Base-by-base conservation (phyloP, 2,113 vertebrate genomes). In the Halcyon malimbica region DNA sequence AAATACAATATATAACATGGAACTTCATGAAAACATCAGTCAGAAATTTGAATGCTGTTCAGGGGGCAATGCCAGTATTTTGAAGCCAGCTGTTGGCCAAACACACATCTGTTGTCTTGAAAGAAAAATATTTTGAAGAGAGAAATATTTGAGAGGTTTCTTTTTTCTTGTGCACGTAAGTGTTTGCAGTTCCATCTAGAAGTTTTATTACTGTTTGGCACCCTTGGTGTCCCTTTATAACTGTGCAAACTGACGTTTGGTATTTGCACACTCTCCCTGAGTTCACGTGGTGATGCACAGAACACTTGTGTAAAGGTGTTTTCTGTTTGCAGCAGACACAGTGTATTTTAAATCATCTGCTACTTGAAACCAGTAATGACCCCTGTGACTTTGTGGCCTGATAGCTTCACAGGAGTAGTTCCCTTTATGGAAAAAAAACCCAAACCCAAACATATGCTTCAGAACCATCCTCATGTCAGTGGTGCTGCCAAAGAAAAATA, bases 381-480 rank as follows among this genome's bases (percentile, higher is more conserved):
- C 78, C 6, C 25, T 70, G 4, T 67, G 89, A 37, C 46, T 92
- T 35, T 48, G n/a, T 67, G 37, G 9, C 29, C 26, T 37, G 48
- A 37, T n/a, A 68, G 19, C 21, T 76, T 91, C 54, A 70, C 23
- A 59, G 57, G 26, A 84, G 10, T 53, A 18, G 35, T 75, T 85
- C 11, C 21, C 15, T 73, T 64, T 51, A n/a, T 39, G 20, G 23
- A 20, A 19, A 73, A 70, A 48, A 26, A 60, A 62, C 13, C 3
- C 13, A 23, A 0, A 0, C 16, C 11, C 11, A 42, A 26, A 33
- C 14, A 5, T 35, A 9, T 4, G 33, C 77, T 20, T 21, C 16
- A 54, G 50, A 39, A 28, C 13, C 16, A 3, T 70, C 51, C n/a
- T 89, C 23, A 77, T 57, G 51, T 70, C 71, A 33, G 63, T 7